Conservation (phyloP, 2,113 vertebrate species). For the Rhegmatorhina hoffmannsi region DNA sequence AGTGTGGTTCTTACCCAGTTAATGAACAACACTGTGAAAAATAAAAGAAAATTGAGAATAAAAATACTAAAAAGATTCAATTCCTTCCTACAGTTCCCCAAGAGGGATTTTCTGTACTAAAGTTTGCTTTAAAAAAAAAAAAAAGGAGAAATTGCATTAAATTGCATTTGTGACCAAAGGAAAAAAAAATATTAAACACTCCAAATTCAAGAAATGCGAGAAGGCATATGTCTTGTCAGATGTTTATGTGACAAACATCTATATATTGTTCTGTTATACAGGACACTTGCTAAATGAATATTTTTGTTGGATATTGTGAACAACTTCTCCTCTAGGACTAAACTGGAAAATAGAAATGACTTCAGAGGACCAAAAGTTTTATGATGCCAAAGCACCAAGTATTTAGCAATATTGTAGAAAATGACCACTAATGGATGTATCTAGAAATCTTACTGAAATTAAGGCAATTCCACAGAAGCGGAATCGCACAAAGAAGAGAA, state of each 20-base stretch:
- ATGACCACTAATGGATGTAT: not conserved
- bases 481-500: not conserved
- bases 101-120: conserved; percentile 5
- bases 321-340: conserved; percentile 33
- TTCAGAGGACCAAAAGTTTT: conserved; percentile 17
- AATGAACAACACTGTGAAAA: not conserved
- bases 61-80: not conserved
- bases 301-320: conserved; percentile 37
- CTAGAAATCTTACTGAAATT: not conserved
- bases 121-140: not conserved
- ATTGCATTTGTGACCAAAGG: conserved; percentile 36
- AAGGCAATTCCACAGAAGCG: not conserved
- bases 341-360: conserved; percentile 34
- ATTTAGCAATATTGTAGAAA: not conserved
- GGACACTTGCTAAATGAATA: conserved; percentile 13
- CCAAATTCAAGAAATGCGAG: conserved; percentile 54
- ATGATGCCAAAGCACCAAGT: conserved; percentile 11
- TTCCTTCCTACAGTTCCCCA: not conserved
- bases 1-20: not conserved
- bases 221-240: conserved; percentile 45
- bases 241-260: conserved; percentile 41
- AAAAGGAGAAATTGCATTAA: not conserved
- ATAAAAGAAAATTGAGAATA: not conserved
- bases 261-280: conserved; percentile 14
- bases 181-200: conserved; percentile 40